A percentile compares a stretch with the other conserved stretches of the same genome.
Evolutionary conservation across 2,113 vertebrate species (phyloP).

Genomic region (Blennius ocellaris): DNA sequence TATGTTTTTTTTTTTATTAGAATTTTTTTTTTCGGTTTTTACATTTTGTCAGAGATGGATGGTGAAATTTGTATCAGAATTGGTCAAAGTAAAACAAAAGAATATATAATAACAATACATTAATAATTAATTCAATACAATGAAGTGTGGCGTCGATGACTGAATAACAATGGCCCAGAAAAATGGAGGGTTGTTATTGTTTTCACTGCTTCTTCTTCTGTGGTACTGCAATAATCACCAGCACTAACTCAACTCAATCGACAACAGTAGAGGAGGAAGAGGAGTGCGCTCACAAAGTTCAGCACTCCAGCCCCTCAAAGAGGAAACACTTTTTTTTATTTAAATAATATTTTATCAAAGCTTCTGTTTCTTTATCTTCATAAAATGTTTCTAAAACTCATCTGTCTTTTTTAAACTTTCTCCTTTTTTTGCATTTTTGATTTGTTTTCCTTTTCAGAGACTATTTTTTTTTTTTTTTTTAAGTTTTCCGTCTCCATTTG

Average conservation of each 20-base stretch:
- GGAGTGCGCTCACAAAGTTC: conserved; percentile 70
- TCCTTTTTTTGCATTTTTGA: conserved; percentile 70
- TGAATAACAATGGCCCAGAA: conserved; percentile 77
- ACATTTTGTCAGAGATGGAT: conserved; percentile 77
- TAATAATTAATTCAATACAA: conserved; percentile 85
- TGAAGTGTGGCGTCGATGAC: conserved; percentile 76
- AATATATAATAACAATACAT: conserved; percentile 85
- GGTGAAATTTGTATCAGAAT: conserved; percentile 71
- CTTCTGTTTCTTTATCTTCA: conserved; percentile 81
- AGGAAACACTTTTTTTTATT: conserved; percentile 84
- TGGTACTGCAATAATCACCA: conserved; percentile 82
- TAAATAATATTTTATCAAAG: conserved; percentile 88
- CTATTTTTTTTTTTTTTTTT: conserved; percentile 40
- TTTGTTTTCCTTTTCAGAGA: conserved; percentile 62
- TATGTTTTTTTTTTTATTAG: conserved; percentile 72
- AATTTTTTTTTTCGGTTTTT: conserved; percentile 61
- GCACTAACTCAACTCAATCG: conserved; percentile 84
- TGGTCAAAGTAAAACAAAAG: conserved; percentile 78
- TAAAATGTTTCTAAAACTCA: conserved; percentile 87
- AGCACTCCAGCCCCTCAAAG: conserved; percentile 71
- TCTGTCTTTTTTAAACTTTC: conserved; percentile 69
- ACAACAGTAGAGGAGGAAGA: conserved; percentile 83
- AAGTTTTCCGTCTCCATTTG: conserved; percentile 61
- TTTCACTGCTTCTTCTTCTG: conserved; percentile 66
- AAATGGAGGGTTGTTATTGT: conserved; percentile 69